Conservation (phyloP, 1,140 invertebrate species). For the Papilio dardanus region DNA sequence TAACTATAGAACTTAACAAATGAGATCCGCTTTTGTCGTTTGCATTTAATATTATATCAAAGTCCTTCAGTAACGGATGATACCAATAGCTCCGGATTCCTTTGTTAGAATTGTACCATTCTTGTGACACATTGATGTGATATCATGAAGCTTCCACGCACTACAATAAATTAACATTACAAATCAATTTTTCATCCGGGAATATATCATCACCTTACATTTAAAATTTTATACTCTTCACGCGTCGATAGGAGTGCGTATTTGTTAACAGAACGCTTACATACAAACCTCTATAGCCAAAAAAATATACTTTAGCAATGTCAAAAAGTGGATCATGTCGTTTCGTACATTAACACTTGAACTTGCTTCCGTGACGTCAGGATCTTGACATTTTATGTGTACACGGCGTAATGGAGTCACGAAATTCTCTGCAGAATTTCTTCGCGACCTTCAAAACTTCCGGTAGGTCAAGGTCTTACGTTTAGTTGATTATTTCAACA, state of each 20-base stretch:
- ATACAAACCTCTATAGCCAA: neutral
- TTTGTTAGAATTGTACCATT: neutral
- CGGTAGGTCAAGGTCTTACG: slow-evolving; percentile 56
- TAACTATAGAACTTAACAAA: slow-evolving; percentile 1
- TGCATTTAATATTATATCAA: neutral
- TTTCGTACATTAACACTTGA: slow-evolving; percentile 44
- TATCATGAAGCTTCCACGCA: neutral
- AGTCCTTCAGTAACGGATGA: neutral
- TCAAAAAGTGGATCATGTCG: slow-evolving; percentile 29
- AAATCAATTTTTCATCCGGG: too few species aligned
- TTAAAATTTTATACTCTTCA: too few species aligned
- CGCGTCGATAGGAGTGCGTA: too few species aligned
- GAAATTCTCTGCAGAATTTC: slow-evolving; percentile 57
- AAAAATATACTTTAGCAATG: neutral
- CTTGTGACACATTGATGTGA: neutral
- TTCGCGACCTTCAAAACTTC: slow-evolving; percentile 58
- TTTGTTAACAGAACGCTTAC: too few species aligned
- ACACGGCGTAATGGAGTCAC: slow-evolving; percentile 49
- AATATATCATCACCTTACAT: too few species aligned
- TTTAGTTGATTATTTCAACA: neutral
- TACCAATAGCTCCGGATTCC: neutral
- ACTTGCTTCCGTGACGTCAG: slow-evolving; percentile 48
- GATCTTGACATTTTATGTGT: slow-evolving; percentile 69
- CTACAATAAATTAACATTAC: neutral
- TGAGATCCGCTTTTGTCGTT: neutral